These are phyloP conservation scores for Orientallactaga bullata DNA, from an alignment of 2,113 vertebrate genomes.

Conservation along the genomic window DNA sequence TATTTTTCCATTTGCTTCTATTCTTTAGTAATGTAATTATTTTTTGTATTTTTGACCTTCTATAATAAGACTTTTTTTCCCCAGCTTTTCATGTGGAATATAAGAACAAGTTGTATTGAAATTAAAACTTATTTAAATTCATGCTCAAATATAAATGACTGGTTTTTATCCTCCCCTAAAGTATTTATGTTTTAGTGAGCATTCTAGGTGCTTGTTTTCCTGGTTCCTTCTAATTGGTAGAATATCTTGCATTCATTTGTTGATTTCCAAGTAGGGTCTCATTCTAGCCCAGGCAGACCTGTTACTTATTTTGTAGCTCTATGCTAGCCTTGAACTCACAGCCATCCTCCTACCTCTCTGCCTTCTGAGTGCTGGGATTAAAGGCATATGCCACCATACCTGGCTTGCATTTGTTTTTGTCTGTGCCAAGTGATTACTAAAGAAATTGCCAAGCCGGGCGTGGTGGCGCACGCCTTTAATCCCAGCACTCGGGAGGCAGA, in stretches of 20 bases:
- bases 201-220: background rate
- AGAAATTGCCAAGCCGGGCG: background rate
- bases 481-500: too few species aligned
- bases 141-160: conserved; percentile 21
- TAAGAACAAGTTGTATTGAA: conserved; percentile 17
- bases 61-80: background rate
- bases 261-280: background rate
- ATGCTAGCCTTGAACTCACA: too few species aligned
- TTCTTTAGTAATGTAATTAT: background rate
- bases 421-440: background rate
- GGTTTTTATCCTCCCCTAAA: background rate
- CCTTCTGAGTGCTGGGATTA: too few species aligned
- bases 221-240: background rate
- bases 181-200: conserved; percentile 8
- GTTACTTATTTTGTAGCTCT: too few species aligned
- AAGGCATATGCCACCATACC: too few species aligned
- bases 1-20: background rate
- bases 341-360: too few species aligned
- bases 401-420: too few species aligned
- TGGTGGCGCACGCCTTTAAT: too few species aligned
- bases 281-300: too few species aligned
- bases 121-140: conserved; percentile 26
- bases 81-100: background rate
- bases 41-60: background rate
- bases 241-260: conserved; percentile 8